phyloP scores from a whole-genome alignment of 2,113 vertebrate genomes.

The Mustelus asterias region DNA sequence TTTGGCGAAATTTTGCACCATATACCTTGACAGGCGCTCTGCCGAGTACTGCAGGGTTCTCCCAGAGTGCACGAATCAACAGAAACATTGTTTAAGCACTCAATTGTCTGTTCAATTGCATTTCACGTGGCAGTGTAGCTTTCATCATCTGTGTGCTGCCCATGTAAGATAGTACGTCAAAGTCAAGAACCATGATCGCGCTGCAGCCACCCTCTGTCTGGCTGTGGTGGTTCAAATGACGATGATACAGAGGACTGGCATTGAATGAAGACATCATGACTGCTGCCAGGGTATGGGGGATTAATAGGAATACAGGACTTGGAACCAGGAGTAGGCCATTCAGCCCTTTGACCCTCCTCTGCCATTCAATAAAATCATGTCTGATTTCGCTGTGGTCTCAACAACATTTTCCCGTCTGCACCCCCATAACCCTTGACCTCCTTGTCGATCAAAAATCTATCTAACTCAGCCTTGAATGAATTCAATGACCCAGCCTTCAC shows the following conservation, averaged over 20 bases:
- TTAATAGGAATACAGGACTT: not conserved
- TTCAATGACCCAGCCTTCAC: too few species aligned
- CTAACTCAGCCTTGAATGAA: too few species aligned
- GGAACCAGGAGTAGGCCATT: too few species aligned
- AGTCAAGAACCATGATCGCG: too few species aligned
- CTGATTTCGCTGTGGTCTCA: too few species aligned
- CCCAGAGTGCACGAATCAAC: not conserved
- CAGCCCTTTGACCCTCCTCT: too few species aligned
- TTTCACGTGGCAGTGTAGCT: not conserved
- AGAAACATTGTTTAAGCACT: not conserved
- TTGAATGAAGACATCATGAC: not conserved
- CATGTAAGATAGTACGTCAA: too few species aligned
- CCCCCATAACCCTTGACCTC: too few species aligned
- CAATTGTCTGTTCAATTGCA: not conserved
- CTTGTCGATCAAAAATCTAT: too few species aligned
- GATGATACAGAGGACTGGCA: not conserved
- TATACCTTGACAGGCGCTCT: not conserved
- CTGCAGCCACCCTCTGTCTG: not conserved
- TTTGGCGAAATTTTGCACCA: not conserved
- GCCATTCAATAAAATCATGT: too few species aligned
- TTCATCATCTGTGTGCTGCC: not conserved
- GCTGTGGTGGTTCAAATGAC: not conserved
- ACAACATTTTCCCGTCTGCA: too few species aligned
- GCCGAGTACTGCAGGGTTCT: not conserved
- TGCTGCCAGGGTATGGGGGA: not conserved